These are phyloP conservation scores for Subacronicta megacephala DNA, from an alignment of 2,888 invertebrate genomes.

Conservation along the genomic window DNA sequence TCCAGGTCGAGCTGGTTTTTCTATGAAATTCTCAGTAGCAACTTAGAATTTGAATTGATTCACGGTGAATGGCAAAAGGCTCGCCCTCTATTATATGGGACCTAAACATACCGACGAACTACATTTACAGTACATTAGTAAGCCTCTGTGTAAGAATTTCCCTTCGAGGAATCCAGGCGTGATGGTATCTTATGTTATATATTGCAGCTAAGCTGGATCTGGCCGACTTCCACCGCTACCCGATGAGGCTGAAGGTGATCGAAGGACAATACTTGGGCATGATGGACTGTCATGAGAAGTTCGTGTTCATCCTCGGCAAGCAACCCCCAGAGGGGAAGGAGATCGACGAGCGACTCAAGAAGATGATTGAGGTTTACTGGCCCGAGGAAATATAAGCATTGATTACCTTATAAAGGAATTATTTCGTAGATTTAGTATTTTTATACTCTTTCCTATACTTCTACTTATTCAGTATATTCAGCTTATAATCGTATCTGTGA, in stretches of 20 bases:
- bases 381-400: slow-evolving; percentile 64
- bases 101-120: too few relatives aligned
- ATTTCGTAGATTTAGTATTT: slow-evolving; percentile 16
- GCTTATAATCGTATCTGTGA: neutral
- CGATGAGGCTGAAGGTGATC: slow-evolving; percentile 77
- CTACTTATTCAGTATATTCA: neutral
- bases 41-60: too few relatives aligned
- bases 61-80: too few relatives aligned
- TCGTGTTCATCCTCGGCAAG: slow-evolving; percentile 76
- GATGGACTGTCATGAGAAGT: slow-evolving; percentile 83
- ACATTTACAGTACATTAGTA: too few relatives aligned
- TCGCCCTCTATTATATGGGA: too few relatives aligned
- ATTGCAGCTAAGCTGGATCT: slow-evolving; percentile 72
- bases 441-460: slow-evolving; percentile 29
- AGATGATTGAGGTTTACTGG: slow-evolving; percentile 77
- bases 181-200: too few relatives aligned
- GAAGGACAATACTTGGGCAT: slow-evolving; percentile 76
- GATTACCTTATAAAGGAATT: slow-evolving; percentile 5
- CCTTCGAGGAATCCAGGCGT: too few relatives aligned
- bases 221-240: slow-evolving; percentile 75
- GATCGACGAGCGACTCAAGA: slow-evolving; percentile 71
- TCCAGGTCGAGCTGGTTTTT: too few relatives aligned
- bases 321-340: slow-evolving; percentile 69
- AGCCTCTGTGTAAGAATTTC: too few relatives aligned
- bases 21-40: too few relatives aligned